Evolutionary conservation across 2,113 vertebrate species (phyloP).

Genomic region (Salvator merianae): DNA sequence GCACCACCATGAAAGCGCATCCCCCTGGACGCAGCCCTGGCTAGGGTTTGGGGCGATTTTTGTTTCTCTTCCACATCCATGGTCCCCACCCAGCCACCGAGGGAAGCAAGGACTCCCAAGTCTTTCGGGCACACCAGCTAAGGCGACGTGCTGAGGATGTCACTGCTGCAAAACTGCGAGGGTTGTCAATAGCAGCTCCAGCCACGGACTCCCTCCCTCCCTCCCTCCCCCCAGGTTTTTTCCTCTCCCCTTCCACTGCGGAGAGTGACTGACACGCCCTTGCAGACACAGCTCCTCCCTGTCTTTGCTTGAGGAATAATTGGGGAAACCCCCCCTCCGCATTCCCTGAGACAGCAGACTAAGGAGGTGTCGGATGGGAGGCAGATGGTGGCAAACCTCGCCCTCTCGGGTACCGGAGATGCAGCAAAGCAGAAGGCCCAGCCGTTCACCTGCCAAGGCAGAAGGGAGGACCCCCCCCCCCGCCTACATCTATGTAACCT

Average conservation of each 20-base stretch:
- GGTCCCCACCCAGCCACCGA: neutral
- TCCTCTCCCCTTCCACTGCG: conserved; percentile 19
- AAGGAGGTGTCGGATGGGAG: neutral
- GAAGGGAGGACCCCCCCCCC: too few species aligned
- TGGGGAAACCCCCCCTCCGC: neutral
- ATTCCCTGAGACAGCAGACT: neutral
- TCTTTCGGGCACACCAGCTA: neutral
- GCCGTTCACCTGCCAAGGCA: neutral
- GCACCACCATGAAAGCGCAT: neutral
- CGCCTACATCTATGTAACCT: neutral
- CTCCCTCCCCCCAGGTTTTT: neutral
- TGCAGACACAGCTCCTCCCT: conserved; percentile 16
- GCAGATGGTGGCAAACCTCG: neutral
- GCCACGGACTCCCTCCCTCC: neutral
- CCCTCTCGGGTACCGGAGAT: neutral
- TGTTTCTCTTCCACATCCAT: neutral
- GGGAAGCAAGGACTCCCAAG: neutral
- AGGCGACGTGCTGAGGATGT: neutral
- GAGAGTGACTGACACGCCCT: conserved; percentile 36
- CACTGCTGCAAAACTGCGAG: neutral
- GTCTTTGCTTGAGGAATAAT: neutral
- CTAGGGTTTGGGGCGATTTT: too few species aligned
- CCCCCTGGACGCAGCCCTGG: neutral
- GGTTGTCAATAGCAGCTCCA: neutral
- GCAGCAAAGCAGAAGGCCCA: neutral